These are phyloP conservation scores for Paratrypauchen microcephalus DNA, from an alignment of 2,797 vertebrate genomes.

Conservation along the genomic window DNA sequence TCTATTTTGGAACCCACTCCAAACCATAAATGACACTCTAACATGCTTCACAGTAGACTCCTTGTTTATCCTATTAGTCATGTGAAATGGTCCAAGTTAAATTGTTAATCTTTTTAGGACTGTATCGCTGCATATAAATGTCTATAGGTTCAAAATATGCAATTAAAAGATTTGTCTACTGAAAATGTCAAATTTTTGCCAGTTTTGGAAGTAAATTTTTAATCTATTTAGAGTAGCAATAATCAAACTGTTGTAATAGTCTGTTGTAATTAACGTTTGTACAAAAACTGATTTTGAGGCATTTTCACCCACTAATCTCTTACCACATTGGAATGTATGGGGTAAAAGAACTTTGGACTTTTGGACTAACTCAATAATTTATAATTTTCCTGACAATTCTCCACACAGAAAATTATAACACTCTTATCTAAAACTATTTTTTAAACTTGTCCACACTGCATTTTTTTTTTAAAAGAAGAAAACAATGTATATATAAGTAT, in stretches of 20 bases:
- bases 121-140: background rate
- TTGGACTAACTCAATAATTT: background rate
- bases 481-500: too few species aligned
- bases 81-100: slow-evolving; percentile 23
- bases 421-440: background rate
- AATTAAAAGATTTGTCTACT: background rate
- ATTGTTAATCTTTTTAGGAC: slow-evolving; percentile 8
- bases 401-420: background rate
- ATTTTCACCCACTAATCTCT: background rate
- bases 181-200: background rate
- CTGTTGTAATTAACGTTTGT: background rate
- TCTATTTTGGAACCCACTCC: slow-evolving; percentile 37
- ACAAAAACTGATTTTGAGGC: background rate
- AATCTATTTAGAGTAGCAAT: background rate
- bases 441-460: background rate
- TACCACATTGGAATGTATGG: background rate
- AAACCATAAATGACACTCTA: slow-evolving; percentile 45
- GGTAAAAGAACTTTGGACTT: background rate
- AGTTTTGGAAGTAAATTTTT: background rate
- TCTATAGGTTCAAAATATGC: background rate
- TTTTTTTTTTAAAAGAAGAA: background rate
- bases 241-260: background rate
- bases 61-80: slow-evolving; percentile 31
- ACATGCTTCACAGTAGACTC: slow-evolving; percentile 48
- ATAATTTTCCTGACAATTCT: background rate